A percentile compares a stretch with the other conserved stretches of the same genome.
Evolutionary conservation across 53 echinoderm and acorn worm genomes (phyloP).

Genomic region (Glandiceps talaboti): DNA sequence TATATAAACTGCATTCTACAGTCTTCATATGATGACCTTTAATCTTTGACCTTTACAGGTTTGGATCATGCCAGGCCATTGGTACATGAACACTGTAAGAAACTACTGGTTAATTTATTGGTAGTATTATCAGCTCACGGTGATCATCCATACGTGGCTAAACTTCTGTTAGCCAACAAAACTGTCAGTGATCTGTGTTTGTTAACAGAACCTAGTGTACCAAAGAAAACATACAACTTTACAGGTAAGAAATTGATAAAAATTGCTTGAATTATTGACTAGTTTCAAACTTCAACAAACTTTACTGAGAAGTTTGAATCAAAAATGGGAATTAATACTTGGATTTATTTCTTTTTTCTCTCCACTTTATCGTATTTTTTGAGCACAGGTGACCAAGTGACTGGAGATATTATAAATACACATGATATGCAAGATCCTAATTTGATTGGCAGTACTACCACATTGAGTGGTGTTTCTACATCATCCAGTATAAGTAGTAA

Average conservation of each 20-base stretch:
- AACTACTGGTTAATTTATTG: slow-evolving; percentile 69
- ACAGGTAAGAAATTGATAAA: slow-evolving; percentile 32
- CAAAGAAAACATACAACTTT: slow-evolving; percentile 83
- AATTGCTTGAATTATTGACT: background rate
- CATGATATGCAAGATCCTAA: slow-evolving; percentile 43
- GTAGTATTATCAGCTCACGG: slow-evolving; percentile 77
- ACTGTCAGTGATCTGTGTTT: slow-evolving; percentile 72
- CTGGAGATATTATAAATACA: slow-evolving; percentile 8
- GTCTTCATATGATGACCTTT: too few species aligned
- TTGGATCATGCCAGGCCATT: slow-evolving; percentile 86
- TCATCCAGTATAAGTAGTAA: slow-evolving; percentile 69
- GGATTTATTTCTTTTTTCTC: too few species aligned
- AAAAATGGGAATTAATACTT: too few species aligned
- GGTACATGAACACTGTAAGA: slow-evolving; percentile 87
- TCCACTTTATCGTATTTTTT: too few species aligned
- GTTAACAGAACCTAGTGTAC: slow-evolving; percentile 36
- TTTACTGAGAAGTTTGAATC: background rate
- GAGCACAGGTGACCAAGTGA: slow-evolving; percentile 65
- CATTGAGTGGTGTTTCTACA: slow-evolving; percentile 62
- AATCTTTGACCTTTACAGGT: slow-evolving; percentile 31
- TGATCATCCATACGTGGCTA: slow-evolving; percentile 66
- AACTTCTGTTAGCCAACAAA: slow-evolving; percentile 56
- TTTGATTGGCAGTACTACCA: slow-evolving; percentile 68
- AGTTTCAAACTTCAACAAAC: too few species aligned
- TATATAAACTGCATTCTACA: too few species aligned